Conservation (phyloP, 2,888 invertebrate genomes). For the Pyralis farinalis region DNA sequence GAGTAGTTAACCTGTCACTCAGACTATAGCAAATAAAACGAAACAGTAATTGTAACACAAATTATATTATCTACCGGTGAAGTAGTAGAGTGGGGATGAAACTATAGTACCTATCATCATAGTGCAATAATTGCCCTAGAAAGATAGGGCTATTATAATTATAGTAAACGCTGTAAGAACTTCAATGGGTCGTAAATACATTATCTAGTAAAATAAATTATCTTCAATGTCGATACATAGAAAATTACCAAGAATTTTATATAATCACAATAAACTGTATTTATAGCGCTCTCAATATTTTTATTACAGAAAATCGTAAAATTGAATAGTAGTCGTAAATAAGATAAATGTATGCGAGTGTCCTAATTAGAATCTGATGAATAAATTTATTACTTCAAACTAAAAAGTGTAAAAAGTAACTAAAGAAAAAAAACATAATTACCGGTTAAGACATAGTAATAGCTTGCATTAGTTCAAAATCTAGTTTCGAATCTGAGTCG, state of each 20-base stretch:
- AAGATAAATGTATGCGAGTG: conserved; percentile 15
- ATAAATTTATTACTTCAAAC: conserved; percentile 10
- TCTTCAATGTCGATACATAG: background rate
- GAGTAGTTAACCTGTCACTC: no score
- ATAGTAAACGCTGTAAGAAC: background rate
- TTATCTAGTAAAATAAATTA: no score
- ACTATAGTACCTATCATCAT: no score
- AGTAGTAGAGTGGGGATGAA: no score
- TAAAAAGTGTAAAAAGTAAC: conserved; percentile 7
- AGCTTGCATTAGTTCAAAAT: conserved; percentile 41
- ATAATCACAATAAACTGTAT: conserved; percentile 7
- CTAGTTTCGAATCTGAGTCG: conserved; percentile 36
- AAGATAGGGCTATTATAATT: no score
- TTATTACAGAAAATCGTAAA: conserved; percentile 26
- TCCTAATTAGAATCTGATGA: conserved; percentile 17
- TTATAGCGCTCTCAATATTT: conserved; percentile 21
- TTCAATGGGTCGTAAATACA: background rate
- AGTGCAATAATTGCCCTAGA: no score
- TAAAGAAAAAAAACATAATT: conserved; percentile 9
- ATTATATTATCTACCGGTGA: no score
- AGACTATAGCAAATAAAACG: no score
- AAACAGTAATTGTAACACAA: no score
- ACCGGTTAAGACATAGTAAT: conserved; percentile 35
- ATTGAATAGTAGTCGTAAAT: conserved; percentile 13
- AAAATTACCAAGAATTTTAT: conserved; percentile 7